These are phyloP conservation scores for Doris montereyensis DNA, from an alignment of 2,888 invertebrate genomes.

Conservation along the genomic window DNA sequence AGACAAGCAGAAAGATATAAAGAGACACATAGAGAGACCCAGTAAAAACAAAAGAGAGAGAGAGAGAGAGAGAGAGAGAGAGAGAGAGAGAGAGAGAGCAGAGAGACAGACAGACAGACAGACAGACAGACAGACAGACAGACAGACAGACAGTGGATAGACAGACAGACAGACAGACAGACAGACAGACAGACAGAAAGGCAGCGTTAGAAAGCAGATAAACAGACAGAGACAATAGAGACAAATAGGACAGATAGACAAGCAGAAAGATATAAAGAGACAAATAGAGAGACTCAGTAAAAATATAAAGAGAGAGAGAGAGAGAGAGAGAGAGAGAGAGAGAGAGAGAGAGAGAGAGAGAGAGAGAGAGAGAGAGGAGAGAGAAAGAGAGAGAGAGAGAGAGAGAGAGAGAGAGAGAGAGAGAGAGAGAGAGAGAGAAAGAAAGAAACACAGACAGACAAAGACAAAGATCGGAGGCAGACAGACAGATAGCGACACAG, in stretches of 20 bases:
- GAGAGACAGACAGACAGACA: no score
- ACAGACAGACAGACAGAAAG: not conserved
- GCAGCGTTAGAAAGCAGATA: not conserved
- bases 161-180: no score
- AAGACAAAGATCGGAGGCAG: not conserved
- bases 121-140: no score
- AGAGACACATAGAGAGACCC: no score
- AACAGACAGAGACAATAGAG: not conserved
- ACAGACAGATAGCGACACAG: not conserved
- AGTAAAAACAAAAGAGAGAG: no score
- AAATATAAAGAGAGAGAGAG: not conserved
- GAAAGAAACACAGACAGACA: not conserved
- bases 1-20: no score
- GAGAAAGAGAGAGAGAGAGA: constrained; percentile 12
- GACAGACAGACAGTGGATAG: no score
- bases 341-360: not conserved
- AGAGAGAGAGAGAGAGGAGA: not conserved
- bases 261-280: no score
- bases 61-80: no score
- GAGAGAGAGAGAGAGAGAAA: not conserved
- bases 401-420: not conserved
- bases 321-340: constrained; percentile 1
- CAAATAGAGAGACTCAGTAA: not conserved
- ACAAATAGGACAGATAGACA: not conserved
- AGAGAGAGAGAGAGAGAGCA: no score